A percentile compares a stretch with the other conserved stretches of the same genome.
These are phyloP conservation scores for Salvelinus namaycush DNA, from an alignment of 2,113 vertebrate genomes.

Conservation along the genomic window DNA sequence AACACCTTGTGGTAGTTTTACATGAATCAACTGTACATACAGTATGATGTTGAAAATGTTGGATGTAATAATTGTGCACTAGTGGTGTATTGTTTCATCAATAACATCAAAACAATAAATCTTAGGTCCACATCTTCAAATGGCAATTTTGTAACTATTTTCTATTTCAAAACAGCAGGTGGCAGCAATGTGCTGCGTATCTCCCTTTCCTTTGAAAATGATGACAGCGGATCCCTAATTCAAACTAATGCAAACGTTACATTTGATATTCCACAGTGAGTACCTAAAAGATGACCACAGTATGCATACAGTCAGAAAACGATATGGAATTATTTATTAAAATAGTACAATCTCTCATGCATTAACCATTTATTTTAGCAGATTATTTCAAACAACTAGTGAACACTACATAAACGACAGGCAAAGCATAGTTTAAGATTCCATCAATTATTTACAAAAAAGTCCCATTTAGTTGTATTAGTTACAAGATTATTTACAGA, in stretches of 20 bases:
- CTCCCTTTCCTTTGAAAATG: neutral
- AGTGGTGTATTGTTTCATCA: neutral
- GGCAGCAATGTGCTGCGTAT: constrained; percentile 54
- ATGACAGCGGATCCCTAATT: neutral
- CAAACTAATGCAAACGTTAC: neutral
- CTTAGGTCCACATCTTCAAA: neutral
- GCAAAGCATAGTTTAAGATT: neutral
- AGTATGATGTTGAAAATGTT: neutral
- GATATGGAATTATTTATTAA: constrained; percentile 32
- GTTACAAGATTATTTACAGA: constrained; percentile 46
- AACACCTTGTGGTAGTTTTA: neutral
- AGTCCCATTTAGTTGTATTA: constrained; percentile 29
- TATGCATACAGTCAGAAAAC: constrained; percentile 47
- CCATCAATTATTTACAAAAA: constrained; percentile 15
- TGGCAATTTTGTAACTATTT: neutral
- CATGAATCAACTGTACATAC: neutral
- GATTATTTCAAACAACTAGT: neutral
- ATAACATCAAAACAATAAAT: too few relatives aligned
- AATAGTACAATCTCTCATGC: constrained; percentile 41
- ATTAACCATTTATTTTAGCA: constrained; percentile 12
- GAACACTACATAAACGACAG: neutral
- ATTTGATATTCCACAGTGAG: neutral
- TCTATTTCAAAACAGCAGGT: constrained; percentile 52
- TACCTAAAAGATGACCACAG: neutral
- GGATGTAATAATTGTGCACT: neutral